A percentile compares a stretch with the other conserved stretches of the same genome.
phyloP scores from a whole-genome alignment of 2,888 invertebrate genomes.

The Hecatera dysodea region DNA sequence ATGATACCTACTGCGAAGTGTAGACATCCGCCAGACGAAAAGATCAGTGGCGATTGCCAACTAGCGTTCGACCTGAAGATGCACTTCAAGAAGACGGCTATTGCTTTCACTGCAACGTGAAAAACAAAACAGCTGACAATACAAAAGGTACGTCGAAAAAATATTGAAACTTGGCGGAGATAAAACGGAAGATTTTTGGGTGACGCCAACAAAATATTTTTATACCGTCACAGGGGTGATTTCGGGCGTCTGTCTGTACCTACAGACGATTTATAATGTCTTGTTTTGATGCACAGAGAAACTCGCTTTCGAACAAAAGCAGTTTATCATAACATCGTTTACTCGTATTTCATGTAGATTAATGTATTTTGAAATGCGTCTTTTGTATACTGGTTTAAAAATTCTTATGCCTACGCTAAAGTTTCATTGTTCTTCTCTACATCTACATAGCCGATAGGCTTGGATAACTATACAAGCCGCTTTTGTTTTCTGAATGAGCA shows the following conservation, averaged over 20 bases:
- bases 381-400: constrained; percentile 20
- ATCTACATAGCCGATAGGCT: background rate
- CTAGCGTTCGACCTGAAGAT: constrained; percentile 25
- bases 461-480: background rate
- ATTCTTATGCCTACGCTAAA: constrained; percentile 6
- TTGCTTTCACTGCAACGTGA: constrained; percentile 19
- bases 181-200: constrained; percentile 11
- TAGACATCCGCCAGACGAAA: constrained; percentile 75
- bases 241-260: constrained; percentile 19
- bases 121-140: constrained; percentile 16
- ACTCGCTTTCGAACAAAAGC: constrained; percentile 38
- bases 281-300: constrained; percentile 42
- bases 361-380: constrained; percentile 34
- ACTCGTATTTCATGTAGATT: constrained; percentile 34
- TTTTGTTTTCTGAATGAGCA: background rate
- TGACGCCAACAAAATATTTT: constrained; percentile 51
- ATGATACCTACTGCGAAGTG: constrained; percentile 41
- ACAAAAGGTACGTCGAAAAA: constrained; percentile 20
- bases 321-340: constrained; percentile 48
- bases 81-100: constrained; percentile 31
- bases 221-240: constrained; percentile 24
- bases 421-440: constrained; percentile 7
- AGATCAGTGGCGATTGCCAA: constrained; percentile 67
- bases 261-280: constrained; percentile 45
- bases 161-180: constrained; percentile 29